Evolutionary conservation across 2,797 vertebrate species (phyloP).

Genomic region (Heterohyrax brucei): DNA sequence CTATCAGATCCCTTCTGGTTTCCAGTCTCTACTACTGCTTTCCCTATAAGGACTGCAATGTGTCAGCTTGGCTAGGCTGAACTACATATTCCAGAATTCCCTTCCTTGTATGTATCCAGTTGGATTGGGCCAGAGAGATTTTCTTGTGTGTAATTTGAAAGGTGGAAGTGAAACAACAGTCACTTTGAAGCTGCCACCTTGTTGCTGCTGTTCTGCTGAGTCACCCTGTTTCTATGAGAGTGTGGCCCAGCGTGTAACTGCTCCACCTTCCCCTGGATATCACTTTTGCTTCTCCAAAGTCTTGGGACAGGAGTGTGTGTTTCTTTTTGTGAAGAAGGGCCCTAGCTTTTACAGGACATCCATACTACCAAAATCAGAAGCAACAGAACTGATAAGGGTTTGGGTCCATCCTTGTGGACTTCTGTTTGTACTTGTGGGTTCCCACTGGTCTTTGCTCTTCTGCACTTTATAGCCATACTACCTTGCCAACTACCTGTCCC

Average conservation of each 20-base stretch:
- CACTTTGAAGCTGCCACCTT: neutral
- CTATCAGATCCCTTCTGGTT: neutral
- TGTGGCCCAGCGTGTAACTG: no score
- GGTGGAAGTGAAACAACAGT: neutral
- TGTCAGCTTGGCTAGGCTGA: neutral
- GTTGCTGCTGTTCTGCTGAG: neutral
- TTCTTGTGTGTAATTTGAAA: neutral
- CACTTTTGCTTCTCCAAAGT: neutral
- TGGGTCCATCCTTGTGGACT: neutral
- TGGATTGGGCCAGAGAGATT: neutral
- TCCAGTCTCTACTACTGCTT: slow-evolving; percentile 11
- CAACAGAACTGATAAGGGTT: neutral
- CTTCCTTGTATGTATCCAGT: neutral
- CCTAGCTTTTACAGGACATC: no score
- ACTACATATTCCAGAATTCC: neutral
- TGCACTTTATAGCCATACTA: neutral
- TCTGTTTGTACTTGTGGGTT: neutral
- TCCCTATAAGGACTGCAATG: neutral
- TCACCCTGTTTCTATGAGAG: neutral
- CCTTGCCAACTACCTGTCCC: neutral
- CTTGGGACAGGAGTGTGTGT: neutral
- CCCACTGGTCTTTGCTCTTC: neutral
- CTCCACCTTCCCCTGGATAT: no score
- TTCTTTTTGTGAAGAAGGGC: neutral
- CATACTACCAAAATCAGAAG: neutral